Evolutionary conservation across 2,113 vertebrate genomes (phyloP).

Genomic region (Daubentonia madagascariensis): DNA sequence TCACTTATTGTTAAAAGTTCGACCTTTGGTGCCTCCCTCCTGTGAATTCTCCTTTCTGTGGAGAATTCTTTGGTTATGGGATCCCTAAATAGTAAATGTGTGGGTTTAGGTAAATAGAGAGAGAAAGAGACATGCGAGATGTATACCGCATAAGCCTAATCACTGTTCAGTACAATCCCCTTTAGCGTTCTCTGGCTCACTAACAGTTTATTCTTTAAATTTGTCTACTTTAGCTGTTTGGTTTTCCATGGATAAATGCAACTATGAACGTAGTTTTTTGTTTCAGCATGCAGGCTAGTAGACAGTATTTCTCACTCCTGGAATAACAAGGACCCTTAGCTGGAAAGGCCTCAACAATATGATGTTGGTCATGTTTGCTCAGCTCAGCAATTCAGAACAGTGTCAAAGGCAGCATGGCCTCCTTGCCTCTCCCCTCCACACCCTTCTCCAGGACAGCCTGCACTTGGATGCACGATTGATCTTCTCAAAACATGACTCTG

Average conservation of each 20-base stretch:
- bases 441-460: neutral
- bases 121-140: constrained; percentile 77
- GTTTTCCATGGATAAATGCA: constrained; percentile 55
- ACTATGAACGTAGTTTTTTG: neutral
- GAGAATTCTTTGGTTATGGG: constrained; percentile 61
- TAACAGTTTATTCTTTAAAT: constrained; percentile 29
- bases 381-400: neutral
- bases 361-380: constrained; percentile 4
- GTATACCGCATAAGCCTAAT: constrained; percentile 69
- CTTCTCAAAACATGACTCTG: neutral
- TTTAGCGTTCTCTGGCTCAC: constrained; percentile 61
- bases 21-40: constrained; percentile 4
- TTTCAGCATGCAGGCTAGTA: constrained; percentile 2
- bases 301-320: constrained; percentile 32
- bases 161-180: constrained; percentile 72
- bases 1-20: neutral
- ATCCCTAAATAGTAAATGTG: constrained; percentile 70
- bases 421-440: neutral
- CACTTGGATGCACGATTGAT: neutral
- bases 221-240: constrained; percentile 47
- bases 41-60: too few species aligned
- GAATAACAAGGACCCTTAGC: neutral
- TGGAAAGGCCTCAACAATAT: constrained; percentile 28
- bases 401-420: neutral
- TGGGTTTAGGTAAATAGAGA: constrained; percentile 75